A percentile compares a stretch with the other conserved stretches of the same genome.
Evolutionary conservation across 2,888 invertebrate genomes (phyloP).

Genomic region (Aromia moschata): DNA sequence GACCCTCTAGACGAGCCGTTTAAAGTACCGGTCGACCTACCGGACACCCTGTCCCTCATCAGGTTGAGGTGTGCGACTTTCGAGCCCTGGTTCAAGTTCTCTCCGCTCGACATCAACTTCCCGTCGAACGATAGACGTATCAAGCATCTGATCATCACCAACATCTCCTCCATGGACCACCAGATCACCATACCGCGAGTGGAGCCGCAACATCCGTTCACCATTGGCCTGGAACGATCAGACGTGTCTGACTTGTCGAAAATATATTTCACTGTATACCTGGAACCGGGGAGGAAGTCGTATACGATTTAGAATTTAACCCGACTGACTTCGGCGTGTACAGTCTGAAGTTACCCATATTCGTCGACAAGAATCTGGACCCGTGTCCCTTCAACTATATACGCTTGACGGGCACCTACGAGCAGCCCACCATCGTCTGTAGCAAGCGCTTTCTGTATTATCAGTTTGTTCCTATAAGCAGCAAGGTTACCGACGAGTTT

Average conservation of each 20-base stretch:
- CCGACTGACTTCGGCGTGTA: constrained; percentile 48
- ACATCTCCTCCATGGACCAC: constrained; percentile 22
- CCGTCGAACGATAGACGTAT: background rate
- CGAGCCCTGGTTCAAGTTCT: constrained; percentile 38
- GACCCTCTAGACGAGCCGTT: background rate
- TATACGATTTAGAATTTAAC: constrained; percentile 50
- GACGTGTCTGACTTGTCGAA: background rate
- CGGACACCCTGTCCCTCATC: constrained; percentile 33
- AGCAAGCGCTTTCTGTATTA: constrained; percentile 53
- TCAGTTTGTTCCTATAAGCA: constrained; percentile 49
- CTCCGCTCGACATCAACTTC: constrained; percentile 31
- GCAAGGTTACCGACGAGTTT: constrained; percentile 3
- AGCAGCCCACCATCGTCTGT: constrained; percentile 48
- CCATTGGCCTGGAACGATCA: background rate
- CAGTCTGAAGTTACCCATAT: constrained; percentile 54
- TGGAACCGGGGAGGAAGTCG: constrained; percentile 42
- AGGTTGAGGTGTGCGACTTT: constrained; percentile 45
- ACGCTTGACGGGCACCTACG: constrained; percentile 50
- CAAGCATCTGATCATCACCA: constrained; percentile 30
- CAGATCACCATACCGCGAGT: constrained; percentile 6
- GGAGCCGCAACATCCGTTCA: constrained; percentile 9
- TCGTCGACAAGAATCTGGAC: constrained; percentile 51
- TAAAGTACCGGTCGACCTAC: background rate
- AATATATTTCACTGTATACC: constrained; percentile 18
- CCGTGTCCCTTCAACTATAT: constrained; percentile 57